Conservation (phyloP, 1,140 invertebrate genomes). For the Muscidifurax raptorellus region DNA sequence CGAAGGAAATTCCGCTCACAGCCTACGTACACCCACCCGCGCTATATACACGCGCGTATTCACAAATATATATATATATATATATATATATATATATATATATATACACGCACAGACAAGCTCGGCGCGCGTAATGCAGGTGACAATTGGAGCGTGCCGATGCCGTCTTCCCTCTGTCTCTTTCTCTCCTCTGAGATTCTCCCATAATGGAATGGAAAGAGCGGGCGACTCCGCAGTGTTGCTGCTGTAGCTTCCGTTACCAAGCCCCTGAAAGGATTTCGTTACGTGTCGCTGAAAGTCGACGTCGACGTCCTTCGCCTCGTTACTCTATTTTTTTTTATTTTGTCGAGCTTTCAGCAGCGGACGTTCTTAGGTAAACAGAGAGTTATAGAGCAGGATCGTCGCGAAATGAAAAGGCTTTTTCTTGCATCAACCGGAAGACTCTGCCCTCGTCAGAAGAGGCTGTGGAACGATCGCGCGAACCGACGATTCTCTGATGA, state of each 20-base stretch:
- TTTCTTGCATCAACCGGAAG: background rate
- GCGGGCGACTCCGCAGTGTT: background rate
- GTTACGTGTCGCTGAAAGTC: constrained; percentile 62
- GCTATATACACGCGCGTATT: too few relatives aligned
- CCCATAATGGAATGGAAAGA: constrained; percentile 59
- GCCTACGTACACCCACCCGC: background rate
- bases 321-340: background rate
- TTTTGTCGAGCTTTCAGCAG: background rate
- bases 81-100: too few relatives aligned
- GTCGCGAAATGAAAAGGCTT: constrained; percentile 7
- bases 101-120: background rate
- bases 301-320: constrained; percentile 31
- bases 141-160: constrained; percentile 64
- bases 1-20: background rate
- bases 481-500: background rate
- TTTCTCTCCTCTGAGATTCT: constrained; percentile 48
- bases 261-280: constrained; percentile 60
- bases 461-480: background rate
- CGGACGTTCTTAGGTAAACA: background rate
- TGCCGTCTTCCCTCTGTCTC: constrained; percentile 30
- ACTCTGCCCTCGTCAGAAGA: background rate
- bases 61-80: too few relatives aligned
- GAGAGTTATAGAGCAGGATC: background rate
- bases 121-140: constrained; percentile 51
- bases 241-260: constrained; percentile 46